phyloP scores from a whole-genome alignment of 2,113 vertebrate genomes.

The Brevimyrus niger region DNA sequence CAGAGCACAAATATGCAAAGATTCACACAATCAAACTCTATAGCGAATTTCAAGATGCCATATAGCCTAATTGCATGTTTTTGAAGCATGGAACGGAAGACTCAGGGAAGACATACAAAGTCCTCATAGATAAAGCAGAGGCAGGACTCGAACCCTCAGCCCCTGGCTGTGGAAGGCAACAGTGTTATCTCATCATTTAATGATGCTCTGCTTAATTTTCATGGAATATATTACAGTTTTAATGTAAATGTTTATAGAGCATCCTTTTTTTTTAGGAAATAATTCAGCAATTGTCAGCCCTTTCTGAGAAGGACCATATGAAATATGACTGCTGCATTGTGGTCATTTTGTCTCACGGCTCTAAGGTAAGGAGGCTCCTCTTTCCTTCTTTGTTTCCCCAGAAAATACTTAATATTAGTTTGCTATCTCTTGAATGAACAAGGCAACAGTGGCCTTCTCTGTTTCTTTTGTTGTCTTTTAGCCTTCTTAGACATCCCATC shows the following conservation, averaged over 20 bases:
- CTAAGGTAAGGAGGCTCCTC: conserved; percentile 63
- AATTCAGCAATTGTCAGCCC: conserved; percentile 50
- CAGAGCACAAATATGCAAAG: not conserved
- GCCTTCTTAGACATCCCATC: not conserved
- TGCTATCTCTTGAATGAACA: not conserved
- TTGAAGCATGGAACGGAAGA: not conserved
- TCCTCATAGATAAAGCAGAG: not conserved
- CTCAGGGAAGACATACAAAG: not conserved
- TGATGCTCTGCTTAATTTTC: not conserved
- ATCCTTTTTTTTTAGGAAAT: conserved; percentile 63
- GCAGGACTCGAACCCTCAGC: not conserved
- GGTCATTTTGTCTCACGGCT: conserved; percentile 87
- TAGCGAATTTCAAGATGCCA: not conserved
- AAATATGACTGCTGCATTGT: conserved; percentile 79
- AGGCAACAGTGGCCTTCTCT: not conserved
- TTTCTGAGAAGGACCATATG: conserved; percentile 67
- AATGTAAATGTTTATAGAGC: not conserved
- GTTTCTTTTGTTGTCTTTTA: not conserved
- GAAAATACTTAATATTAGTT: not conserved
- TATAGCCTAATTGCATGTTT: not conserved
- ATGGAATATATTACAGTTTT: conserved; percentile 3
- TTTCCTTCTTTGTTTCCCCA: not conserved
- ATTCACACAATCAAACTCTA: not conserved
- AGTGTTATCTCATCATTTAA: not conserved
- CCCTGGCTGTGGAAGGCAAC: not conserved